These are phyloP conservation scores for Zele albiditarsus DNA, from an alignment of 2,888 invertebrate species.

Conservation along the genomic window DNA sequence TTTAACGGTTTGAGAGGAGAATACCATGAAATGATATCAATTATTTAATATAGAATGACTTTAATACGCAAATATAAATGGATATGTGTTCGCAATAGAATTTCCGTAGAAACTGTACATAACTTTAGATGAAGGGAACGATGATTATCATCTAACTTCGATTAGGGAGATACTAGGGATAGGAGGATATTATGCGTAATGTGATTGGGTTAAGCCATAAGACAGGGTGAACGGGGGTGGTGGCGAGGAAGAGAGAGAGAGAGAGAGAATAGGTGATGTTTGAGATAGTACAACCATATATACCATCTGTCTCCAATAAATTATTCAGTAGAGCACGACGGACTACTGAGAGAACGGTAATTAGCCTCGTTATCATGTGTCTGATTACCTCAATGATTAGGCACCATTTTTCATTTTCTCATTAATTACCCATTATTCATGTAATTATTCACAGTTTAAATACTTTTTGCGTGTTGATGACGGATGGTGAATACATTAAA, in stretches of 20 bases:
- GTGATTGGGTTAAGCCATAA: background rate
- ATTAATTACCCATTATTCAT: background rate
- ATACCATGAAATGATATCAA: too few species aligned
- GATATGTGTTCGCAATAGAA: too few species aligned
- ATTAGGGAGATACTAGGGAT: background rate
- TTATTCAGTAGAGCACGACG: constrained; percentile 47
- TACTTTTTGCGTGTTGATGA: background rate
- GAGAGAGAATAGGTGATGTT: constrained; percentile 19
- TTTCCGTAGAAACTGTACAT: too few species aligned
- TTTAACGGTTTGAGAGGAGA: background rate
- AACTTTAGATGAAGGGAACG: too few species aligned
- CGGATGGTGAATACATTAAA: background rate
- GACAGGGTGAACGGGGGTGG: background rate
- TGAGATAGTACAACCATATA: constrained; percentile 32
- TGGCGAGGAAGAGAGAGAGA: constrained; percentile 1
- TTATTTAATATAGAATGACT: too few species aligned
- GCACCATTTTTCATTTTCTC: background rate
- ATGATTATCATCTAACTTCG: background rate
- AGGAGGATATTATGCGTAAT: background rate
- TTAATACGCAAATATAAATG: too few species aligned
- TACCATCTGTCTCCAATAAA: constrained; percentile 41
- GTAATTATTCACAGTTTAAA: background rate
- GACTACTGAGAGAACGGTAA: constrained; percentile 44
- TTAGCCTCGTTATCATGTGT: constrained; percentile 51
- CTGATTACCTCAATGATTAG: constrained; percentile 21